Evolutionary conservation across 2,113 vertebrate genomes (phyloP).

Genomic region (Fulica atra): DNA sequence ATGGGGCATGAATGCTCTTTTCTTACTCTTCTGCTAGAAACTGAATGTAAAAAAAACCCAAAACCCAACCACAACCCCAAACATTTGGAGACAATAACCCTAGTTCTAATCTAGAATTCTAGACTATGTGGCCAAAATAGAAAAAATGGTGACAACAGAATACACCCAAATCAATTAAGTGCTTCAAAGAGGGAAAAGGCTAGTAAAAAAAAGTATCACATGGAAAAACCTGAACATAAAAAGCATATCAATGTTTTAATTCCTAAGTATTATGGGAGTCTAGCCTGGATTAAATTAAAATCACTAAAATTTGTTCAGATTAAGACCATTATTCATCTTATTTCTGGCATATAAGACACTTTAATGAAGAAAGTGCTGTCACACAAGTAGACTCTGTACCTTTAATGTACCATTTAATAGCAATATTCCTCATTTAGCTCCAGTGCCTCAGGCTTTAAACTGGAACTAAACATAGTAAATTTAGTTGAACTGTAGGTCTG

Average conservation of each 20-base stretch:
- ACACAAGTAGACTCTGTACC: background rate
- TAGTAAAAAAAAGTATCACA: background rate
- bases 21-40: background rate
- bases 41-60: background rate
- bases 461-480: background rate
- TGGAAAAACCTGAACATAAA: background rate
- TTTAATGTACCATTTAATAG: background rate
- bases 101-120: background rate
- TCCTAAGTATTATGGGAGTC: background rate
- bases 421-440: background rate
- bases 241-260: background rate
- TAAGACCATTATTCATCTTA: background rate
- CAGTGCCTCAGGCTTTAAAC: background rate
- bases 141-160: background rate
- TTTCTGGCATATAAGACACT: background rate
- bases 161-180: background rate
- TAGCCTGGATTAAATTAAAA: background rate
- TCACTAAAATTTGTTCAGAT: background rate
- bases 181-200: background rate
- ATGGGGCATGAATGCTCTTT: background rate
- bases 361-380: background rate
- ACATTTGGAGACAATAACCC: background rate
- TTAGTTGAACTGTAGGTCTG: background rate
- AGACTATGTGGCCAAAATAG: background rate
- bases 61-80: no score